Percentiles rank a stretch among this genome's conserved stretches.
Evolutionary conservation across 2,113 vertebrate species (phyloP).

Genomic region (Heloderma charlesbogerti): DNA sequence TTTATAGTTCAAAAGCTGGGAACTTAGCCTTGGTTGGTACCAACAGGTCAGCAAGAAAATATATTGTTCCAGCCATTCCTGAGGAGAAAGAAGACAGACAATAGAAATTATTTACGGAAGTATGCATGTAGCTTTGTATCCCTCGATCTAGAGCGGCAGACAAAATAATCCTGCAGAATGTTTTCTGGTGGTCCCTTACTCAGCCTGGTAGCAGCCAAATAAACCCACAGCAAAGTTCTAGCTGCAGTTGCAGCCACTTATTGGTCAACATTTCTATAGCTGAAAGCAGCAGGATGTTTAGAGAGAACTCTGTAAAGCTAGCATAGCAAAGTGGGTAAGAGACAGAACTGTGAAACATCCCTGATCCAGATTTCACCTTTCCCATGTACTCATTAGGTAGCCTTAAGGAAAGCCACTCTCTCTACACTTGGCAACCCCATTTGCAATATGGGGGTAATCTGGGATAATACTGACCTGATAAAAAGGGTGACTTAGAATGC

Average conservation of each 20-base stretch:
- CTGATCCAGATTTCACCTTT: not conserved
- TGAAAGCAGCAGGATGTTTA: not conserved
- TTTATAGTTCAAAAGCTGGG: constrained; percentile 92
- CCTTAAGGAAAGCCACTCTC: too few relatives aligned
- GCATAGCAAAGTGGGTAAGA: too few relatives aligned
- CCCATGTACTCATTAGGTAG: not conserved
- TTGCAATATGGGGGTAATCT: not conserved
- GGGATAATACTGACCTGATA: not conserved
- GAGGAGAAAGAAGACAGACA: constrained; percentile 51
- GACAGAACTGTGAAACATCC: not conserved
- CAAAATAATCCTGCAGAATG: not conserved
- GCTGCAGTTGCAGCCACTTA: not conserved
- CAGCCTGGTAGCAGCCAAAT: not conserved
- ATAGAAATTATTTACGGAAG: constrained; percentile 10
- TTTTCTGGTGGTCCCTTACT: not conserved
- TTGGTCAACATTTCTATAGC: not conserved
- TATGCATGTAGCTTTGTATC: too few relatives aligned
- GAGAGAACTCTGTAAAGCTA: not conserved
- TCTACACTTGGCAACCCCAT: not conserved
- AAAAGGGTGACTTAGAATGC: not conserved
- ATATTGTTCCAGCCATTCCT: constrained; percentile 99
- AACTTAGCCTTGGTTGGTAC: constrained; percentile 90
- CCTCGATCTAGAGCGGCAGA: not conserved
- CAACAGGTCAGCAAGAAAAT: constrained; percentile 93
- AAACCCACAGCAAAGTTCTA: not conserved